Evolutionary conservation across 2,113 vertebrate genomes (phyloP).

Genomic region (Eptesicus fuscus): DNA sequence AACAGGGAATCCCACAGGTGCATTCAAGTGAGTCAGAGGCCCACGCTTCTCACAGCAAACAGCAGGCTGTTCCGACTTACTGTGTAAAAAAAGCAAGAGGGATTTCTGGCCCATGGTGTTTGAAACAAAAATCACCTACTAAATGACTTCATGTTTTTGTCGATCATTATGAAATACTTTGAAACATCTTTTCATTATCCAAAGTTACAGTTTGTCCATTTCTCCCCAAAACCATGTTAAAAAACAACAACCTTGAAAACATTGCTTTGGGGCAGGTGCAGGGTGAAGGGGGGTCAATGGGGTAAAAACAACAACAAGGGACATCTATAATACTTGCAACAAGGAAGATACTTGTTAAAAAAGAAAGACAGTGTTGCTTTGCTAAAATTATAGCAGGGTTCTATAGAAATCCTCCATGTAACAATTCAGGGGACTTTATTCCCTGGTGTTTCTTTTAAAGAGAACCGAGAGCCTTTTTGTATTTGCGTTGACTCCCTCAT

Average conservation of each 20-base stretch:
- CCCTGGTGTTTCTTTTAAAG: not conserved
- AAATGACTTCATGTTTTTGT: slow-evolving; percentile 14
- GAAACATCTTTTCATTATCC: slow-evolving; percentile 4
- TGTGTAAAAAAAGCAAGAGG: not conserved
- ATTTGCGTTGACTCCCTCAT: not conserved
- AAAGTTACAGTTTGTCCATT: not conserved
- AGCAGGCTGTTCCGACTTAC: not conserved
- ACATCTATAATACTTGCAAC: too few species aligned
- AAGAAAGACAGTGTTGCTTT: not conserved
- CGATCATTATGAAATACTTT: slow-evolving; percentile 22
- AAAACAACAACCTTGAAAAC: not conserved
- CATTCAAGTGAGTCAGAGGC: not conserved
- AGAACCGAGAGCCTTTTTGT: not conserved
- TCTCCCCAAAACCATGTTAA: not conserved
- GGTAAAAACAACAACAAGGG: too few species aligned
- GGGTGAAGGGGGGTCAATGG: too few species aligned
- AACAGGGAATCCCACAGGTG: not conserved
- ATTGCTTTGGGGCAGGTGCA: not conserved
- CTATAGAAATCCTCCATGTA: not conserved
- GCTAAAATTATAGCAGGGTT: not conserved
- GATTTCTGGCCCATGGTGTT: not conserved
- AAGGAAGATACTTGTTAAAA: too few species aligned
- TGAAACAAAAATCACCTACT: slow-evolving; percentile 5
- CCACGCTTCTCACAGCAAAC: not conserved
- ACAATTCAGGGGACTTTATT: not conserved